These are phyloP conservation scores for Eilema griseolum DNA, from an alignment of 2,888 invertebrate genomes.

Conservation along the genomic window DNA sequence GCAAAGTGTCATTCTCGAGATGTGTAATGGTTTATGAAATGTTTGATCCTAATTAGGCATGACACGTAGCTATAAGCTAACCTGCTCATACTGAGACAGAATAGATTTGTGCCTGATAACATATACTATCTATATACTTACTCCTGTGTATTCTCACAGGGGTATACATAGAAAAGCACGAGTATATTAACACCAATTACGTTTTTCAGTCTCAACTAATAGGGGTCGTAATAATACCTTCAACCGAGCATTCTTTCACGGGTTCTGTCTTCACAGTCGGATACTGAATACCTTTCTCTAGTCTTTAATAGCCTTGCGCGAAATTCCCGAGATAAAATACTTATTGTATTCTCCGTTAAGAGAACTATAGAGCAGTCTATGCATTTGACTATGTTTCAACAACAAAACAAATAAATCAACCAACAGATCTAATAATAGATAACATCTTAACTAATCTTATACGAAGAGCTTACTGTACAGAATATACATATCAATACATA, in stretches of 20 bases:
- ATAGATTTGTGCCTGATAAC: too few species aligned
- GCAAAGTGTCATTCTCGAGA: too few species aligned
- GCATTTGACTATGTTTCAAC: background rate
- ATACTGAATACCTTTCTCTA: background rate
- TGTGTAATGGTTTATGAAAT: too few species aligned
- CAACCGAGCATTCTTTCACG: background rate
- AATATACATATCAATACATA: constrained; percentile 47
- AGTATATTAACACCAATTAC: background rate
- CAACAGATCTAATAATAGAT: constrained; percentile 5
- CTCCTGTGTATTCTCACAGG: background rate
- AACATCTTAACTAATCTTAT: constrained; percentile 22
- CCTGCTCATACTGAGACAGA: too few species aligned
- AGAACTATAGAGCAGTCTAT: background rate
- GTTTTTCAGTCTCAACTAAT: background rate
- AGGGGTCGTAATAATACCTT: background rate
- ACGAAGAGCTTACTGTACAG: constrained; percentile 25
- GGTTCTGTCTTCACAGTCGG: background rate
- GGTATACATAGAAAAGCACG: background rate
- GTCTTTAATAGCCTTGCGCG: background rate
- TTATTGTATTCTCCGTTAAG: background rate
- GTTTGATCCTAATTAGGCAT: too few species aligned
- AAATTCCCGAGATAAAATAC: background rate
- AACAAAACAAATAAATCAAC: background rate
- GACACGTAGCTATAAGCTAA: too few species aligned
- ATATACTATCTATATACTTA: background rate